These are phyloP conservation scores for Barnardius zonarius DNA, from an alignment of 2,113 vertebrate genomes.

Conservation along the genomic window DNA sequence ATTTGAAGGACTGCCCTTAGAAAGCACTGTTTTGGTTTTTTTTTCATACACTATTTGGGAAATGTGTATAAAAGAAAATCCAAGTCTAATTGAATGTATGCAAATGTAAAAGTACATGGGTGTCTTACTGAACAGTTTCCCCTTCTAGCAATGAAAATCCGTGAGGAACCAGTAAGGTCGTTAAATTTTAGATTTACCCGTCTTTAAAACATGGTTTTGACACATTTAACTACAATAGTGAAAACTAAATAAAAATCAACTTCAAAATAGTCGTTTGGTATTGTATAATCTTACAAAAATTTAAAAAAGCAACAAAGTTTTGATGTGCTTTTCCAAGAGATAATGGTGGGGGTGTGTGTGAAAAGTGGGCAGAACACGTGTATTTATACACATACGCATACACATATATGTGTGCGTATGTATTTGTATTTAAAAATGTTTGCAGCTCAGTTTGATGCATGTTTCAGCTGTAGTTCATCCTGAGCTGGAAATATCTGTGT, in stretches of 20 bases:
- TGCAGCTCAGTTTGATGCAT: not conserved
- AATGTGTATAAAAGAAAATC: not conserved
- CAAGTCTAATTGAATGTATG: not conserved
- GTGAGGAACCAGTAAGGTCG: rapidly evolving
- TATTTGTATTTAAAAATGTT: not conserved
- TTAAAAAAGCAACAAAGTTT: not conserved
- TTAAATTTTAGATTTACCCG: not conserved
- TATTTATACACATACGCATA: rapidly evolving
- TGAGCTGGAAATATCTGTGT: not conserved
- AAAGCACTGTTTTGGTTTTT: not conserved
- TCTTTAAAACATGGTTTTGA: not conserved
- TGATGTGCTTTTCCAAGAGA: not conserved
- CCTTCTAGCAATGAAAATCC: not conserved
- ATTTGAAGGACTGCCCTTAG: not conserved
- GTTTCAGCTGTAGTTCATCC: not conserved
- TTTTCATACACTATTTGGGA: not conserved
- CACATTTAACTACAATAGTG: not conserved
- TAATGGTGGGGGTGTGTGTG: not conserved
- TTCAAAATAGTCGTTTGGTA: not conserved
- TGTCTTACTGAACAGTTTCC: not conserved
- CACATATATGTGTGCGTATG: not conserved
- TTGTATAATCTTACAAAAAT: not conserved
- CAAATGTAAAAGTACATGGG: not conserved
- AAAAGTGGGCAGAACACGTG: not conserved
- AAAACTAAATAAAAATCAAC: not conserved